Conservation (phyloP, 37 sponge, comb jelly and placozoan genomes). For the Cliona cf. orientalis region DNA sequence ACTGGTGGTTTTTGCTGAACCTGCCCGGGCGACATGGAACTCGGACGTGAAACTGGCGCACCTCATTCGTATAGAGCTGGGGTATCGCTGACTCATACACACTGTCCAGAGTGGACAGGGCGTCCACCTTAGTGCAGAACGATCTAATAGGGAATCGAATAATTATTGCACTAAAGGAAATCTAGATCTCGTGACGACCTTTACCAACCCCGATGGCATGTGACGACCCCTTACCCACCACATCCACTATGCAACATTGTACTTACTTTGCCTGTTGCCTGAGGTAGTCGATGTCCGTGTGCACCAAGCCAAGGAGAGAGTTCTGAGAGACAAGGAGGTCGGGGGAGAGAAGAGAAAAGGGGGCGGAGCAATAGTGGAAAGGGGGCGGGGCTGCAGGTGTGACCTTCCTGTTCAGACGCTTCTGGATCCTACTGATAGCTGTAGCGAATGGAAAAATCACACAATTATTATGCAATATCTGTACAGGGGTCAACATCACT, state of each 20-base stretch:
- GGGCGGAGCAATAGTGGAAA: slow-evolving; percentile 30
- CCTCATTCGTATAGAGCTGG: slow-evolving; percentile 58
- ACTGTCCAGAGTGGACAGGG: slow-evolving; percentile 34
- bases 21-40: slow-evolving; percentile 60
- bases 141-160: no score
- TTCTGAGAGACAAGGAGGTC: slow-evolving; percentile 35
- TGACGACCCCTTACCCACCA: no score
- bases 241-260: not conserved
- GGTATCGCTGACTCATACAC: slow-evolving; percentile 51
- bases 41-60: slow-evolving; percentile 70
- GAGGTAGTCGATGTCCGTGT: slow-evolving; percentile 51
- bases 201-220: not conserved
- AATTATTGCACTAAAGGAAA: no score
- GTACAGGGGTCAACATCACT: no score
- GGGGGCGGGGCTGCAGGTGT: slow-evolving; percentile 55
- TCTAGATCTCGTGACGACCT: not conserved
- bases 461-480: not conserved
- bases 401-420: slow-evolving; percentile 35
- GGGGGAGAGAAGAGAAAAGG: slow-evolving; percentile 38
- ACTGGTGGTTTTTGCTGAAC: slow-evolving; percentile 28
- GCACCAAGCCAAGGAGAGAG: slow-evolving; percentile 24
- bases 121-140: slow-evolving; percentile 22
- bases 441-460: not conserved
- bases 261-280: slow-evolving; percentile 67
- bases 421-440: slow-evolving; percentile 70